A percentile compares a stretch with the other conserved stretches of the same genome.
Evolutionary conservation across 2,797 vertebrate species (phyloP).

Genomic region (Pagetopsis macropterus): DNA sequence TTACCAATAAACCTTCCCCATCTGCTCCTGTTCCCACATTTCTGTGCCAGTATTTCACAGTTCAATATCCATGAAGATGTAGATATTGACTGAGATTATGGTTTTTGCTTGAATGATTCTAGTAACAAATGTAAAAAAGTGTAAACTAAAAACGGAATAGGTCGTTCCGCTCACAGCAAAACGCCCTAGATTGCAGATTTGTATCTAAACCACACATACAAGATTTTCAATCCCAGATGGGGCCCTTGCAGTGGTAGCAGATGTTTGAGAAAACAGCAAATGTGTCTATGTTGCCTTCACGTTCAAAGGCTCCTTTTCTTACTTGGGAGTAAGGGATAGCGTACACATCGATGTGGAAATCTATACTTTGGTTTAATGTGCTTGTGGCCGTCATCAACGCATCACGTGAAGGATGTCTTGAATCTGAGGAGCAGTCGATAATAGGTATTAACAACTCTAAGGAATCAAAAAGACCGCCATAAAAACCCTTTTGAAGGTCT

Average conservation of each 20-base stretch:
- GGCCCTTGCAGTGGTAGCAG: not conserved
- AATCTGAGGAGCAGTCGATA: not conserved
- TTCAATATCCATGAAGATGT: not conserved
- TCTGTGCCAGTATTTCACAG: conserved; percentile 8
- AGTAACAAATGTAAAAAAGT: conserved; percentile 5
- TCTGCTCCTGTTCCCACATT: conserved; percentile 26
- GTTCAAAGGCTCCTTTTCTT: not conserved
- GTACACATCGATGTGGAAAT: conserved; percentile 10
- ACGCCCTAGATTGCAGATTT: not conserved
- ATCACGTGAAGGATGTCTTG: conserved; percentile 2
- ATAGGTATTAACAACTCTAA: not conserved
- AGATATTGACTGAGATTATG: conserved; percentile 8
- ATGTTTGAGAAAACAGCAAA: not conserved
- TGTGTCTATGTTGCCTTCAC: not conserved
- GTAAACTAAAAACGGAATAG: not conserved
- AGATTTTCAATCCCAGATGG: not conserved
- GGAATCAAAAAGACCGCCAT: not conserved
- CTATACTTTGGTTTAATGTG: conserved; percentile 14
- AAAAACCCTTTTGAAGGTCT: conserved; percentile 1
- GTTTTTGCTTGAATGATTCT: conserved; percentile 15
- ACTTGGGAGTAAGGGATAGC: not conserved
- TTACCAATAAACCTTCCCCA: conserved; percentile 34
- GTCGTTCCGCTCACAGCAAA: not conserved
- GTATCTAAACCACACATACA: not conserved
- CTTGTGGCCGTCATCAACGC: conserved; percentile 16